These are phyloP conservation scores for Nyleta sp. DNA, from an alignment of 2,888 invertebrate species.

Conservation along the genomic window DNA sequence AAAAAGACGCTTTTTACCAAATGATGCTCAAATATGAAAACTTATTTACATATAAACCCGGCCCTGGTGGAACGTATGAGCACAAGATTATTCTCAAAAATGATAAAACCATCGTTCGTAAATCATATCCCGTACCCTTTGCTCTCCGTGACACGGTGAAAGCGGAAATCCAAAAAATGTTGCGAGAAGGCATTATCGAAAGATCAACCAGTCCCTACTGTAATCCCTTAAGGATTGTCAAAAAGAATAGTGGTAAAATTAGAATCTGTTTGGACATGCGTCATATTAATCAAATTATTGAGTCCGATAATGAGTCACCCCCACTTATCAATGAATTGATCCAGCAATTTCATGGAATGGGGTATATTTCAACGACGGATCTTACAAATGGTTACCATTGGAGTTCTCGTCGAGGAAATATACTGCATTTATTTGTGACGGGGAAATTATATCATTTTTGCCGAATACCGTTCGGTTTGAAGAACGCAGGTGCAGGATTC, in stretches of 20 bases:
- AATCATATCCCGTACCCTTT: constrained; percentile 2
- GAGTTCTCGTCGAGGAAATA: background rate
- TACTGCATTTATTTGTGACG: constrained; percentile 4
- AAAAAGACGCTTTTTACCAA: background rate
- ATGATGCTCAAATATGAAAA: background rate
- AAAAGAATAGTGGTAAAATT: constrained; percentile 67
- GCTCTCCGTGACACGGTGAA: background rate
- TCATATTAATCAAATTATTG: constrained; percentile 9
- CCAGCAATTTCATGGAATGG: background rate
- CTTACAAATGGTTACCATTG: background rate
- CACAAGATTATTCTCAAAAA: background rate
- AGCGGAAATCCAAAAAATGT: constrained; percentile 67
- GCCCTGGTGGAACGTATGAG: background rate
- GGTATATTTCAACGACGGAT: background rate
- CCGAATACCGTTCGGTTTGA: constrained; percentile 68
- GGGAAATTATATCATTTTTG: constrained; percentile 67
- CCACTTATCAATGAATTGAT: no score
- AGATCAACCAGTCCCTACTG: constrained; percentile 59
- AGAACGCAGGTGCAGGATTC: constrained; percentile 13
- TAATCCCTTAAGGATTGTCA: constrained; percentile 63
- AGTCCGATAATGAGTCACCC: no score
- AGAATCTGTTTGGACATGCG: constrained; percentile 73
- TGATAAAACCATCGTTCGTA: background rate
- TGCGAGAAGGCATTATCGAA: constrained; percentile 69
- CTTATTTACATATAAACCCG: constrained; percentile 3